Percentiles rank a stretch among this genome's conserved stretches.
Evolutionary conservation across 1,140 invertebrate species (phyloP).

Genomic region (Adelges cooleyi): DNA sequence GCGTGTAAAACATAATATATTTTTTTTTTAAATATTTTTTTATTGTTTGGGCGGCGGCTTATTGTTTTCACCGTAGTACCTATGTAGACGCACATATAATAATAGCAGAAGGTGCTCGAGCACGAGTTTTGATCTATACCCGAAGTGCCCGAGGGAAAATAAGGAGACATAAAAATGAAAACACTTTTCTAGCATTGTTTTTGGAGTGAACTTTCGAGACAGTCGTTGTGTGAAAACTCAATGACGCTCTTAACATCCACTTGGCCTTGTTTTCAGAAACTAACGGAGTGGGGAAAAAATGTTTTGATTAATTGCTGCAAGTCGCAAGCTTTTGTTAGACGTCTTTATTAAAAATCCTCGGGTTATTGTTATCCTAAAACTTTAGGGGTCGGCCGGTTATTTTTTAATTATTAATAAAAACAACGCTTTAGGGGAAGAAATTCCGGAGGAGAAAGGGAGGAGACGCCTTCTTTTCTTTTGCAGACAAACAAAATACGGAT

Average conservation of each 20-base stretch:
- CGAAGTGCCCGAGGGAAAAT: neutral
- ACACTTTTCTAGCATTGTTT: slow-evolving; percentile 32
- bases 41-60: neutral
- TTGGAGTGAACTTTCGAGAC: slow-evolving; percentile 26
- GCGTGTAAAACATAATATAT: neutral
- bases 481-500: neutral
- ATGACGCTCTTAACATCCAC: slow-evolving; percentile 14
- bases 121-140: slow-evolving; percentile 19
- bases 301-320: slow-evolving; percentile 23
- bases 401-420: slow-evolving; percentile 23
- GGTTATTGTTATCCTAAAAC: slow-evolving; percentile 18
- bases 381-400: neutral
- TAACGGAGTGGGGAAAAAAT: neutral
- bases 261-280: slow-evolving; percentile 23
- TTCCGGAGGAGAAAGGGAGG: neutral
- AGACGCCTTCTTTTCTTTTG: neutral
- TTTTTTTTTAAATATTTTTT: neutral
- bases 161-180: slow-evolving; percentile 16
- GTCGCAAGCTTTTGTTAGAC: slow-evolving; percentile 15
- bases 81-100: neutral
- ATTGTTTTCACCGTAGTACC: slow-evolving; percentile 20
- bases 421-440: slow-evolving; percentile 7
- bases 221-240: slow-evolving; percentile 15
- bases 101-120: neutral
- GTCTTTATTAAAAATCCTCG: slow-evolving; percentile 23